phyloP scores from a whole-genome alignment of 1,140 invertebrate genomes.

The Brachystomella parvula region DNA sequence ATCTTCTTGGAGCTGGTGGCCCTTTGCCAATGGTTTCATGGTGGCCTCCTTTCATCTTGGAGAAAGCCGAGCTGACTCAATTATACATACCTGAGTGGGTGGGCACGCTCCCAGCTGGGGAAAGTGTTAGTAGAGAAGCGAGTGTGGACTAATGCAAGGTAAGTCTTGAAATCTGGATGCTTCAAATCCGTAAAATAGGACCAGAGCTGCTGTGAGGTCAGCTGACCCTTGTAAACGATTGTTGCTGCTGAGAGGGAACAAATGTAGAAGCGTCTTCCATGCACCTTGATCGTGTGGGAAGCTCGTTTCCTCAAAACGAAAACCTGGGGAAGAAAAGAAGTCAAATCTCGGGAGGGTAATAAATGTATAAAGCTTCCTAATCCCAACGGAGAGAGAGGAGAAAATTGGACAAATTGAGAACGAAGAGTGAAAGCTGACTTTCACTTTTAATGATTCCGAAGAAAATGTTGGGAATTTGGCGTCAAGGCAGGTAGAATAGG shows the following conservation, averaged over 20 bases:
- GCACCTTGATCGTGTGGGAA: conserved; percentile 74
- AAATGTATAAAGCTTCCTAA: neutral
- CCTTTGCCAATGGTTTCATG: too few species aligned
- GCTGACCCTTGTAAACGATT: conserved; percentile 95
- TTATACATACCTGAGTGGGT: conserved; percentile 81
- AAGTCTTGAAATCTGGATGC: conserved; percentile 79
- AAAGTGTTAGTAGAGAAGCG: conserved; percentile 98
- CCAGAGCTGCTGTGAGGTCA: conserved; percentile 77
- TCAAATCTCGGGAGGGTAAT: neutral
- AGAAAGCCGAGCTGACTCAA: too few species aligned
- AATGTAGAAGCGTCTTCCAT: conserved; percentile 86
- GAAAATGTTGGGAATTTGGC: neutral
- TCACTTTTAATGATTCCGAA: neutral
- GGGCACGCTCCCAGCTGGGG: conserved; percentile 96
- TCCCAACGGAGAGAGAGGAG: too few species aligned
- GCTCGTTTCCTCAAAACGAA: conserved; percentile 88
- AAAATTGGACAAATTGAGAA: neutral
- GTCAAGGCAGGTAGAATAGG: neutral
- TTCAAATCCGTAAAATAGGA: conserved; percentile 39
- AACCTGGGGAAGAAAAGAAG: conserved; percentile 61
- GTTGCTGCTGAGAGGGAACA: conserved; percentile 85
- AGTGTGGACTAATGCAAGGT: conserved; percentile 91
- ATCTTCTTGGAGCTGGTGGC: too few species aligned
- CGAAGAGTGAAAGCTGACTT: neutral
- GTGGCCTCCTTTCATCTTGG: too few species aligned